phyloP scores from a whole-genome alignment of 2,113 vertebrate genomes.

The Zonotrichia leucophrys region DNA sequence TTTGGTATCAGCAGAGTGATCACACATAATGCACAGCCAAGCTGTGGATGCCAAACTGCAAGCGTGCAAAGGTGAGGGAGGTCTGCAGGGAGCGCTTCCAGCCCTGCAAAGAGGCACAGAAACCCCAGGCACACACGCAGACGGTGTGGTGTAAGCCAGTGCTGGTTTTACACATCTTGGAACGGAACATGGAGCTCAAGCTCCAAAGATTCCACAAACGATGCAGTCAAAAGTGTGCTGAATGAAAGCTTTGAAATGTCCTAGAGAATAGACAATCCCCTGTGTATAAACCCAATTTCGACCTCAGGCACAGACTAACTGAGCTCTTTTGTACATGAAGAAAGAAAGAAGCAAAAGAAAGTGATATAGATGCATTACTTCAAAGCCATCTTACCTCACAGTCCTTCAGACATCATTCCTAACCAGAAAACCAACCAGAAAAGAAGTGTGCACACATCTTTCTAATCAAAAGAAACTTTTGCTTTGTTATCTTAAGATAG shows the following conservation, averaged over 20 bases:
- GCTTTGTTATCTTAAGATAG: background rate
- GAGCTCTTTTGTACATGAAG: constrained; percentile 9
- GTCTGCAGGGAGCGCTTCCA: background rate
- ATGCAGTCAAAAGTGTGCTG: background rate
- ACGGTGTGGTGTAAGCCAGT: background rate
- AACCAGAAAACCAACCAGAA: background rate
- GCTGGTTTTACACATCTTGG: background rate
- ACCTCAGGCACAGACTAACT: constrained; percentile 11
- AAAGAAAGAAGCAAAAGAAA: background rate
- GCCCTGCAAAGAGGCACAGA: background rate
- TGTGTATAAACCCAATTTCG: background rate
- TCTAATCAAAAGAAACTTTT: background rate
- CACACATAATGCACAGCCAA: background rate
- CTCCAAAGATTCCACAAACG: background rate
- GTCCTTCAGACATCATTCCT: background rate
- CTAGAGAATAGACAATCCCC: background rate
- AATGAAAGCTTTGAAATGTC: constrained; percentile 44
- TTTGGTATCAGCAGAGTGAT: background rate
- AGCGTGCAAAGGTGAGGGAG: accelerated
- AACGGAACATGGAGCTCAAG: background rate
- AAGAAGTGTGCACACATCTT: background rate
- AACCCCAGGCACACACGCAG: background rate
- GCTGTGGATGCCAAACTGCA: background rate
- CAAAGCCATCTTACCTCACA: background rate
- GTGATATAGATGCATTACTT: background rate